Evolutionary conservation across 2,888 invertebrate genomes (phyloP).

Genomic region (Agonopterix alstromeriana): DNA sequence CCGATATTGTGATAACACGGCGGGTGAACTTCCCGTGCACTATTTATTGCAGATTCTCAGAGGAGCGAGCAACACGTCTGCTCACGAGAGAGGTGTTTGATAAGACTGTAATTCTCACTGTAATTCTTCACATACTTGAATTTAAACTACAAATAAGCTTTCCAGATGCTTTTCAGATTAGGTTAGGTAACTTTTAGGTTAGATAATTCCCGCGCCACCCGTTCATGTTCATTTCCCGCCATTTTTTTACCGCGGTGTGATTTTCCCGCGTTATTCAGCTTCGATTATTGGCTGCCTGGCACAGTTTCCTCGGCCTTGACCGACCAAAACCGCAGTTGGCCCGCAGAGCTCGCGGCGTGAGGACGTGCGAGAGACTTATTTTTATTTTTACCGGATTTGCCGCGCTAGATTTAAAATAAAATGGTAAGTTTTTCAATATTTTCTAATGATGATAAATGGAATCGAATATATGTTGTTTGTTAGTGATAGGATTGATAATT

Average conservation of each 20-base stretch:
- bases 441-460: neutral
- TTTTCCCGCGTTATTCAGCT: conserved; percentile 52
- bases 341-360: conserved; percentile 42
- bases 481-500: too few species aligned
- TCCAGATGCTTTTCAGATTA: too few species aligned
- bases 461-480: too few species aligned
- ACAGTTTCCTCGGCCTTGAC: conserved; percentile 70
- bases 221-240: conserved; percentile 20
- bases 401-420: conserved; percentile 37
- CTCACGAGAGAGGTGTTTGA: too few species aligned
- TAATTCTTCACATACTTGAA: too few species aligned
- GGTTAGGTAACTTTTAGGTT: too few species aligned
- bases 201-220: neutral
- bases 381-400: conserved; percentile 14
- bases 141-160: too few species aligned
- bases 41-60: too few species aligned
- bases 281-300: conserved; percentile 50
- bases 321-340: conserved; percentile 48
- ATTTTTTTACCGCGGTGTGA: conserved; percentile 17
- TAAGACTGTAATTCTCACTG: too few species aligned
- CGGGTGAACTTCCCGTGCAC: too few species aligned
- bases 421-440: conserved; percentile 50
- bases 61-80: too few species aligned
- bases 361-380: conserved; percentile 20
- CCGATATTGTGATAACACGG: too few species aligned